Evolutionary conservation across 2,113 vertebrate species (phyloP), one percentile per base, ranked within the genome.

Genomic region (Xiphophorus maculatus): DNA sequence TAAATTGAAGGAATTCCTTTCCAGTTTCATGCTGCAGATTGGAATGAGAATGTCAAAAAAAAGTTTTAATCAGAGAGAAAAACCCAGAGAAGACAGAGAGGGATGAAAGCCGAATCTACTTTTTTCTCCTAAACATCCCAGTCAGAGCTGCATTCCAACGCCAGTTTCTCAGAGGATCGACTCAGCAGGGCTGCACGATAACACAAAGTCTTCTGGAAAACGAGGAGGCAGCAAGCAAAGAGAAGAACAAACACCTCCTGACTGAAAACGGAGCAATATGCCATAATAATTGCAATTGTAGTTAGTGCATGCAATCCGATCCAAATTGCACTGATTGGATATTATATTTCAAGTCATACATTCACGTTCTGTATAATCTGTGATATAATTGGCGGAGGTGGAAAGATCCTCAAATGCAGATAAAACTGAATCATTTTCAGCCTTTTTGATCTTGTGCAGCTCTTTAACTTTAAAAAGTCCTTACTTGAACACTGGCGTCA

Each of bases 131-230:
- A 76, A 73, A 76, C 70, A 66, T 42, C 74, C 61, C 73, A 78
- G 62, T 11, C 25, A 32, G 54, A 70, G 64, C 67, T 0, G 22
- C 87, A 87, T 90, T 89, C 85, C 85, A 79, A 32, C 0, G 44
- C 68, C 32, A 0, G 78, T 85, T 87, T 84, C 82, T 85, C 74
- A n/a, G 76, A 81, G 74, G 83, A 71, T 77, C 37, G 42, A 67
- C 67, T 19, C 27, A 80, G 85, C 79, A 42, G 88, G 90, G 82
- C 80, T 61, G 66, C 19, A 71, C 73, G 89, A 86, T 84, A 88
- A 83, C 80, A 61, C 68, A 0, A 71, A 51, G 64, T 71, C 80
- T 82, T 74, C 74, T 88, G 82, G 85, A 83, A 84, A 84, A 40
- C 5, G 37, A 68, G 76, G 77, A 76, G 72, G 35, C 73, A 54